Percentiles rank a stretch among this genome's conserved stretches.
Evolutionary conservation across 2,113 vertebrate species (phyloP).

Genomic region (Platycercus adscitus): DNA sequence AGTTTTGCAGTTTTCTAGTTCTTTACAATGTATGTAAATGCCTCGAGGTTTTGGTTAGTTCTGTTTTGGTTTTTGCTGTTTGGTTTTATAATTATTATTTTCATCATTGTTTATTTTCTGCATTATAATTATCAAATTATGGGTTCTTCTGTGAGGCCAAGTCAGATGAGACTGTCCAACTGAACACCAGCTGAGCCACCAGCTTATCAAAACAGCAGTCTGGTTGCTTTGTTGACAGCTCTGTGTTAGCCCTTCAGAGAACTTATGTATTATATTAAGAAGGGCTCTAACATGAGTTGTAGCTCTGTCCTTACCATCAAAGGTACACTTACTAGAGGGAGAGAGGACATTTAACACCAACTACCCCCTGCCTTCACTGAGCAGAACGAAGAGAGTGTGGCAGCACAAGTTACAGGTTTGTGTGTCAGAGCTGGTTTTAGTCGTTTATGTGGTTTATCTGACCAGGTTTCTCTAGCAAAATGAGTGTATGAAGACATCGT

Average conservation of each 20-base stretch:
- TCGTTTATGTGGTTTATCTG: not conserved
- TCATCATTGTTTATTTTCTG: not conserved
- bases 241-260: not conserved
- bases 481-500: fast-evolving
- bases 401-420: not conserved
- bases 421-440: not conserved
- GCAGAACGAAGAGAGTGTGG: not conserved
- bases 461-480: not conserved
- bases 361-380: not conserved
- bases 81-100: not conserved
- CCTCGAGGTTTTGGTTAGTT: not conserved
- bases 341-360: not conserved
- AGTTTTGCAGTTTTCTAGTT: not conserved
- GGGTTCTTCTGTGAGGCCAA: not conserved
- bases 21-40: not conserved
- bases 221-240: not conserved
- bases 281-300: not conserved
- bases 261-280: not conserved
- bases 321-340: not conserved
- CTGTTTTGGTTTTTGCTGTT: not conserved
- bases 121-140: not conserved
- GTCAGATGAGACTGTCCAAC: fast-evolving
- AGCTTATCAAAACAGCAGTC: fast-evolving
- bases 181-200: not conserved
- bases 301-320: not conserved